These are phyloP conservation scores for Caradrina clavipalpis DNA, from an alignment of 2,888 invertebrate species.

Conservation along the genomic window DNA sequence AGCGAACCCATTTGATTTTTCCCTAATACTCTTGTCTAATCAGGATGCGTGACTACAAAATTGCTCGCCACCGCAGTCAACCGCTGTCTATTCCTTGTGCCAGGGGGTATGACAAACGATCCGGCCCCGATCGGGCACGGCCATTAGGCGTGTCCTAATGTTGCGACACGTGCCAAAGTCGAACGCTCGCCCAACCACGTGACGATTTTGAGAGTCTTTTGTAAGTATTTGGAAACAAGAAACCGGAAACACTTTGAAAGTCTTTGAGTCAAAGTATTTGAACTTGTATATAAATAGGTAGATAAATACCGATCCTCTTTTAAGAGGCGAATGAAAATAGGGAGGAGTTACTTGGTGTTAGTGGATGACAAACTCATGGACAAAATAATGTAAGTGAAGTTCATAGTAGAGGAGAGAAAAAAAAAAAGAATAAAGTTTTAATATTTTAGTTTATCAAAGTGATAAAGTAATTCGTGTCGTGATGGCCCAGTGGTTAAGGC, in stretches of 20 bases:
- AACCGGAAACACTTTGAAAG: constrained; percentile 14
- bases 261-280: constrained; percentile 32
- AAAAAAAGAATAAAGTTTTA: too few species aligned
- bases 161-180: constrained; percentile 14
- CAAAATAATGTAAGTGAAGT: constrained; percentile 2
- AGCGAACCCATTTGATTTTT: constrained; percentile 7
- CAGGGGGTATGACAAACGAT: constrained; percentile 34
- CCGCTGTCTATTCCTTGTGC: not conserved
- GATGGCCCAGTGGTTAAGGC: too few species aligned
- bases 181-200: constrained; percentile 11
- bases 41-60: constrained; percentile 20
- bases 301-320: not conserved
- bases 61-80: constrained; percentile 6
- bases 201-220: constrained; percentile 5
- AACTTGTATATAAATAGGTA: not conserved
- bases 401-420: too few species aligned
- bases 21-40: not conserved
- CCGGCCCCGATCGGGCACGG: not conserved
- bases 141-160: constrained; percentile 21
- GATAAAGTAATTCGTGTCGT: too few species aligned
- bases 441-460: too few species aligned
- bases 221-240: constrained; percentile 12
- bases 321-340: not conserved
- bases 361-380: not conserved
- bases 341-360: constrained; percentile 5